phyloP scores from a whole-genome alignment of 2,797 vertebrate genomes.

The Typhlichthys eigenmanni region DNA sequence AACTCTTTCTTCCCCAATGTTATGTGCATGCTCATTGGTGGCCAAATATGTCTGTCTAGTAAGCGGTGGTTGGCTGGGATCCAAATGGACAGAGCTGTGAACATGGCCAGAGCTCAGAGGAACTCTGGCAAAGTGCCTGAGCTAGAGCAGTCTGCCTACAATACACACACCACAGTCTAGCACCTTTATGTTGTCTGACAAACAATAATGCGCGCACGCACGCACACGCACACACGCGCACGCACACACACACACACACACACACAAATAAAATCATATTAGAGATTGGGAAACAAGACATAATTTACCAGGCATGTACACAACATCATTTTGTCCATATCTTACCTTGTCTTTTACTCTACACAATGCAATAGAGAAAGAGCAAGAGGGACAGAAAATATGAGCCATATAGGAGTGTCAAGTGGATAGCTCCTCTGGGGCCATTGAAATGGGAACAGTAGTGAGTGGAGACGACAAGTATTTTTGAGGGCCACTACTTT shows the following conservation, averaged over 20 bases:
- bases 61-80: slow-evolving; percentile 57
- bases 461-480: slow-evolving; percentile 34
- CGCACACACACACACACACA: slow-evolving; percentile 7
- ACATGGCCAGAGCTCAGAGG: slow-evolving; percentile 66
- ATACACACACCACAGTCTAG: slow-evolving; percentile 20
- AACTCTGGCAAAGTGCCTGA: slow-evolving; percentile 71
- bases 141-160: slow-evolving; percentile 55
- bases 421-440: slow-evolving; percentile 43
- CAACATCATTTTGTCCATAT: slow-evolving; percentile 44
- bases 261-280: slow-evolving; percentile 16
- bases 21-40: slow-evolving; percentile 65
- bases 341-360: slow-evolving; percentile 41
- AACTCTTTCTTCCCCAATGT: slow-evolving; percentile 31
- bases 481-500: slow-evolving; percentile 28
- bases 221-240: slow-evolving; percentile 4
- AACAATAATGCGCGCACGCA: slow-evolving; percentile 20
- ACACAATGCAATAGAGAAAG: slow-evolving; percentile 17
- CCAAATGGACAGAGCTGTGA: slow-evolving; percentile 72
- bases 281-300: slow-evolving; percentile 13
- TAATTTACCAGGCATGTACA: slow-evolving; percentile 19
- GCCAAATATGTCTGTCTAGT: slow-evolving; percentile 41
- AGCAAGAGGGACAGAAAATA: slow-evolving; percentile 2
- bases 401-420: slow-evolving; percentile 36
- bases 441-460: slow-evolving; percentile 15
- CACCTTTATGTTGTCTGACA: no score